These are phyloP conservation scores for Chloropsis hardwickii DNA, from an alignment of 2,113 vertebrate species.

Conservation along the genomic window DNA sequence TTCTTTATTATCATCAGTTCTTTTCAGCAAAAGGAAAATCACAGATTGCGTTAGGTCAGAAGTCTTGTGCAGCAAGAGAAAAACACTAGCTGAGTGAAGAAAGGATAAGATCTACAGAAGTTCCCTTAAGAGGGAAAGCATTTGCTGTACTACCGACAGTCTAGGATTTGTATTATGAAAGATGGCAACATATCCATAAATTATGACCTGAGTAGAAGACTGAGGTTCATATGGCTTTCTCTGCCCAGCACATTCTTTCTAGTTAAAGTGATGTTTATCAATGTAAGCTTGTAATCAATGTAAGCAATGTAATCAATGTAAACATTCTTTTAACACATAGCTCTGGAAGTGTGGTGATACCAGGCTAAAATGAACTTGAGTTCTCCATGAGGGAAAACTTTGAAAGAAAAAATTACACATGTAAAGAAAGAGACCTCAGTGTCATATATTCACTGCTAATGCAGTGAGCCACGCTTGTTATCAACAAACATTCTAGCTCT, in stretches of 20 bases:
- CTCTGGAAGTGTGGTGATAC: not conserved
- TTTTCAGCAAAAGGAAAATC: not conserved
- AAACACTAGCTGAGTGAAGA: not conserved
- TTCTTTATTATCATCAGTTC: not conserved
- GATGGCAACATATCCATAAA: not conserved
- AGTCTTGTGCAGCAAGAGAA: not conserved
- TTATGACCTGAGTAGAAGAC: not conserved
- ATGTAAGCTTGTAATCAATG: not conserved
- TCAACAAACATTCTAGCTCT: not conserved
- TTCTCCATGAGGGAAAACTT: not conserved
- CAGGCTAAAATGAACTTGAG: not conserved
- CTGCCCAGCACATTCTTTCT: not conserved
- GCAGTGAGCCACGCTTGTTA: not conserved
- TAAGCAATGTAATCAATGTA: not conserved
- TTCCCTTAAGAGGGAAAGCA: not conserved
- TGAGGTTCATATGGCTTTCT: not conserved
- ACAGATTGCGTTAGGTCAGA: rapidly evolving
- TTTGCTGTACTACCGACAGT: not conserved
- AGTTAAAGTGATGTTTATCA: not conserved
- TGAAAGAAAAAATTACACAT: not conserved
- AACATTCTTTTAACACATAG: not conserved
- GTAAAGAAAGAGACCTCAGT: not conserved
- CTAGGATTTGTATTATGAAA: not conserved
- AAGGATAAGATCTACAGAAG: not conserved
- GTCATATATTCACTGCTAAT: not conserved